Evolutionary conservation across 2,113 vertebrate genomes (phyloP).

Genomic region (Athene cunicularia): DNA sequence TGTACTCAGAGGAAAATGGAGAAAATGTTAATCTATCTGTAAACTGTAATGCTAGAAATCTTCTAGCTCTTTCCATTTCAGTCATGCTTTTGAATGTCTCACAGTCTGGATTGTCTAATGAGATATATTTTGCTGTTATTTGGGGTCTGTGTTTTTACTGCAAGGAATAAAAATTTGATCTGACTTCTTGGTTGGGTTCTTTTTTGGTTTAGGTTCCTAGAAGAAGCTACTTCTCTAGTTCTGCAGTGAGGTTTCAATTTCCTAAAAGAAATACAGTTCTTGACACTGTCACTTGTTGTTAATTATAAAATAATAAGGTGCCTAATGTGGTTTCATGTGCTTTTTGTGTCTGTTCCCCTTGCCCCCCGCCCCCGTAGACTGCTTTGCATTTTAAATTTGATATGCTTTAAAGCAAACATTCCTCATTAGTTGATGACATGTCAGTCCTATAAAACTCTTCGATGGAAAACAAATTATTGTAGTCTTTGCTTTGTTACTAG

Average conservation of each 20-base stretch:
- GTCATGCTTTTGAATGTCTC: background rate
- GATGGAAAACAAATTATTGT: conserved; percentile 17
- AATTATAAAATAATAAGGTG: background rate
- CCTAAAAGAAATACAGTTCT: background rate
- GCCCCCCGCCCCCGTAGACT: background rate
- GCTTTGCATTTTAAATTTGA: conserved; percentile 28
- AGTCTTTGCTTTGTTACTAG: conserved; percentile 39
- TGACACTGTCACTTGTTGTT: background rate
- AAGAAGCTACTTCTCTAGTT: background rate
- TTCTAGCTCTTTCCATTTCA: background rate
- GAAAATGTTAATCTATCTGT: background rate
- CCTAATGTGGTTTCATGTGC: background rate
- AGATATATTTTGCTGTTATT: background rate
- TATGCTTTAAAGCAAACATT: background rate
- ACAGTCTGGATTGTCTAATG: background rate
- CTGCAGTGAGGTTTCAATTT: background rate
- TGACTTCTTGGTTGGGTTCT: background rate
- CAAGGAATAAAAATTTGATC: background rate
- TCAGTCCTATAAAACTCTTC: background rate
- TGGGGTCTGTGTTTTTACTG: background rate
- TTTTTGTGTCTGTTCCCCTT: background rate
- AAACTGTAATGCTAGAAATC: background rate
- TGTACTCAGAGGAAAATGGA: fast-evolving
- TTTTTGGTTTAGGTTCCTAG: background rate
- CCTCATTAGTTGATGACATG: background rate